Conservation (phyloP, 2,888 invertebrate species). For the Sinodicranocentrus sp. region DNA sequence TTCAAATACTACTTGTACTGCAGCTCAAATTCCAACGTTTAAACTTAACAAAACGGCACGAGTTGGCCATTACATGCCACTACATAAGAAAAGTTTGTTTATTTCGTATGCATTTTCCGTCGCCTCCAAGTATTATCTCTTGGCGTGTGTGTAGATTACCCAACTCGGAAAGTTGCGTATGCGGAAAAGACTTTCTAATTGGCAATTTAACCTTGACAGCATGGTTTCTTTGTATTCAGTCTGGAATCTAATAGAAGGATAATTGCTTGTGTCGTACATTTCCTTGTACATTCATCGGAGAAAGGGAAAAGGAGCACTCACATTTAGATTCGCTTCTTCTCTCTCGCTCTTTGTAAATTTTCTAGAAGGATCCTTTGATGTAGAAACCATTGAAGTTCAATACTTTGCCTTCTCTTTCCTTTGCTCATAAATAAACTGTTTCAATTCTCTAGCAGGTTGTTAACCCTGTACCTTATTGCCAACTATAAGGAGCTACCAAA, state of each 20-base stretch:
- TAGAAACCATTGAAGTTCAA: too few relatives aligned
- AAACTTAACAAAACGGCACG: too few relatives aligned
- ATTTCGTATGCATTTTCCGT: background rate
- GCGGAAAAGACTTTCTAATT: constrained; percentile 2
- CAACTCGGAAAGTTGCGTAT: background rate
- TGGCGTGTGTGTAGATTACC: background rate
- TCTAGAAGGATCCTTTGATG: background rate
- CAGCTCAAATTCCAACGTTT: too few relatives aligned
- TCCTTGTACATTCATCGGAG: background rate
- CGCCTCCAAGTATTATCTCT: background rate
- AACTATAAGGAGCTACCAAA: background rate
- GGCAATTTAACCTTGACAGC: background rate
- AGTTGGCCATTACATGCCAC: too few relatives aligned
- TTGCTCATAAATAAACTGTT: background rate
- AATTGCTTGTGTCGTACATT: too few relatives aligned
- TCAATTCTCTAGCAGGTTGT: background rate
- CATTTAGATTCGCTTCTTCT: background rate
- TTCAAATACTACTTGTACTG: constrained; percentile 56
- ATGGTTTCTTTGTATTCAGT: background rate
- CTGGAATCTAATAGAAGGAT: too few relatives aligned
- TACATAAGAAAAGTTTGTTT: background rate
- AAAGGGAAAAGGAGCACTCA: background rate
- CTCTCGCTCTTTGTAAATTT: background rate
- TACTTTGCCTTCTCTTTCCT: background rate
- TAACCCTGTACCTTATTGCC: background rate